phyloP scores from a whole-genome alignment of 2,888 invertebrate genomes.

The Cryptus armator region DNA sequence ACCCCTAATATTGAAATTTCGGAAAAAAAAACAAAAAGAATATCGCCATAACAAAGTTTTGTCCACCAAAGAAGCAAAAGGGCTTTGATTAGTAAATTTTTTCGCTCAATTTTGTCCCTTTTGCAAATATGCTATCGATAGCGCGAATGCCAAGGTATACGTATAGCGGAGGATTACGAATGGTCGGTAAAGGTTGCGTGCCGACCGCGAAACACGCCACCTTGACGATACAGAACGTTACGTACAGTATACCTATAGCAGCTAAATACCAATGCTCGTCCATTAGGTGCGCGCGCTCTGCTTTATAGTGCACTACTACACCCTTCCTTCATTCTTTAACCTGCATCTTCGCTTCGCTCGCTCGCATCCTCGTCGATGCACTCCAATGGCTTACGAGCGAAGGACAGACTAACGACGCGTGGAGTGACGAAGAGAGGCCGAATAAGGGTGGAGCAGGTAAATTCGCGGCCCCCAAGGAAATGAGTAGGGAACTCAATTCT shows the following conservation, averaged over 20 bases:
- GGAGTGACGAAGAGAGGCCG: slow-evolving; percentile 17
- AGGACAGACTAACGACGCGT: slow-evolving; percentile 28
- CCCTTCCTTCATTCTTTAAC: slow-evolving; percentile 48
- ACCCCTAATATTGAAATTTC: background rate
- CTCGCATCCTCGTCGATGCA: slow-evolving; percentile 50
- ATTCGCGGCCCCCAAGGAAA: slow-evolving; percentile 40
- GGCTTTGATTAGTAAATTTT: background rate
- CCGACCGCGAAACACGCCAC: slow-evolving; percentile 51
- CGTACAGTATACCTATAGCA: slow-evolving; percentile 22
- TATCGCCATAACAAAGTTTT: background rate
- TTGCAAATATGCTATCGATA: background rate
- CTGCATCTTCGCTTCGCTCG: slow-evolving; percentile 33
- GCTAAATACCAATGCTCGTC: slow-evolving; percentile 65
- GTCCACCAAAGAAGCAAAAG: background rate
- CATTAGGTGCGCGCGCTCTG: slow-evolving; percentile 41
- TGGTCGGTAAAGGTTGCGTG: slow-evolving; percentile 70
- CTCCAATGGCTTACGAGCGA: slow-evolving; percentile 35
- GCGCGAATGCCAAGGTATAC: background rate
- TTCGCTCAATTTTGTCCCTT: background rate
- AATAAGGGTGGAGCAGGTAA: slow-evolving; percentile 43
- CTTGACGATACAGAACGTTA: slow-evolving; percentile 43
- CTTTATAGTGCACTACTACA: background rate
- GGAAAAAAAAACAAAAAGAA: background rate
- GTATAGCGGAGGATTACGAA: slow-evolving; percentile 55
- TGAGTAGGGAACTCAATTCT: slow-evolving; percentile 31